phyloP scores from a whole-genome alignment of 2,113 vertebrate genomes.

The Platycercus adscitus region DNA sequence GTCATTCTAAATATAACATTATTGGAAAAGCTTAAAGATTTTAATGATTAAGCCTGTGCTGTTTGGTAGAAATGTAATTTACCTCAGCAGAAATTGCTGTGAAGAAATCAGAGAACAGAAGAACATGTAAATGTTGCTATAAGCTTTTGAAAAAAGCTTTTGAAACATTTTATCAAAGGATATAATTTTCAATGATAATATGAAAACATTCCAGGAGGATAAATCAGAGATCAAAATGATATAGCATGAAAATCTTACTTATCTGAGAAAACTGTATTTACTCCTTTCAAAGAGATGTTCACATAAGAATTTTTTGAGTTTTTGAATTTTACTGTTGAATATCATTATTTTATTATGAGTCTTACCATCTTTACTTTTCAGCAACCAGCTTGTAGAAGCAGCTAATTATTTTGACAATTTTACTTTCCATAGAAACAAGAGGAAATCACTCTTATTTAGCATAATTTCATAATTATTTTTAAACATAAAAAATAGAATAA shows the following conservation, averaged over 20 bases:
- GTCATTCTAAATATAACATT: not conserved
- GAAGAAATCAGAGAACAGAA: constrained; percentile 2
- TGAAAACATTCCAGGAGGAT: not conserved
- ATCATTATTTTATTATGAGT: not conserved
- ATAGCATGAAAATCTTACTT: not conserved
- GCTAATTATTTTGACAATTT: not conserved
- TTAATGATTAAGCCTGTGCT: not conserved
- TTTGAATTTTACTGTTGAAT: not conserved
- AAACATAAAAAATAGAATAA: not conserved
- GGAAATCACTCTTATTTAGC: not conserved
- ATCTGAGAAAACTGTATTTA: not conserved
- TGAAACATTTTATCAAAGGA: not conserved
- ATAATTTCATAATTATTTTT: not conserved
- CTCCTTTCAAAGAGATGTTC: not conserved
- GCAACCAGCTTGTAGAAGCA: not conserved
- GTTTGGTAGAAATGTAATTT: constrained; percentile 19
- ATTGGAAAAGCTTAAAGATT: not conserved
- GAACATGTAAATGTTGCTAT: not conserved
- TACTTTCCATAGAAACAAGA: not conserved
- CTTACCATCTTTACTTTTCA: not conserved
- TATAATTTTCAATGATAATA: not conserved
- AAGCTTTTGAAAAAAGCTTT: not conserved
- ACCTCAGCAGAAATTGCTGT: not conserved
- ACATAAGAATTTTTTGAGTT: not conserved
- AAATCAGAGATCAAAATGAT: not conserved